Conservation (phyloP, 2,113 vertebrate species). For the Rhinopomastus cyanomelas region DNA sequence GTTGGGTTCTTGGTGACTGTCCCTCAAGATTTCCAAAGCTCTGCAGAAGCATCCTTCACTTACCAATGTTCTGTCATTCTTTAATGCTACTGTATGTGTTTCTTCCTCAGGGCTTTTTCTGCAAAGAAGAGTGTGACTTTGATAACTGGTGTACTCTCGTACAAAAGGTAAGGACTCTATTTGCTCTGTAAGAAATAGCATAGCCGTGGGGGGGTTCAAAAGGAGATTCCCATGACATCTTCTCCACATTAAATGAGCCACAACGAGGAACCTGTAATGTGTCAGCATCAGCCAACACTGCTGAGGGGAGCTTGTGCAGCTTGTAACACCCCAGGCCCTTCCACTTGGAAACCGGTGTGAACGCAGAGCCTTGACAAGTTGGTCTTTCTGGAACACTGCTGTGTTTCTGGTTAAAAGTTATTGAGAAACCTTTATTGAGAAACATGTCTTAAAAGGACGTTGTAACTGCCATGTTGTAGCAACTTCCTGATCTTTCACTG, state of each 20-base stretch:
- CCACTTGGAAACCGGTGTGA: background rate
- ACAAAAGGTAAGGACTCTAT: slow-evolving; percentile 79
- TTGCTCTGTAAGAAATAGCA: background rate
- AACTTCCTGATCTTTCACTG: background rate
- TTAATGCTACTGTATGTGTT: background rate
- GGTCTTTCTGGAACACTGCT: background rate
- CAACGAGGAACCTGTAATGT: background rate
- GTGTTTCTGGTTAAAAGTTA: background rate
- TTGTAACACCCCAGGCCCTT: background rate
- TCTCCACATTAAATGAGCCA: background rate
- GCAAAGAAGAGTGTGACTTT: slow-evolving; percentile 88
- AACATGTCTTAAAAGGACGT: background rate
- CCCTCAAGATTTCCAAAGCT: background rate
- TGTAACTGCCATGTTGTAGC: background rate
- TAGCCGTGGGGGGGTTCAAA: background rate
- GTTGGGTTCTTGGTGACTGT: background rate
- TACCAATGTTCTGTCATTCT: fast-evolving
- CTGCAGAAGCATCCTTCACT: background rate
- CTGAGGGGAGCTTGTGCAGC: background rate
- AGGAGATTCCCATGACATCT: background rate
- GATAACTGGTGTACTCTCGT: slow-evolving; percentile 86
- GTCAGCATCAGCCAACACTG: background rate
- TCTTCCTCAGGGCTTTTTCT: slow-evolving; percentile 84
- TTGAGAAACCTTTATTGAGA: background rate
- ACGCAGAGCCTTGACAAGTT: background rate